These are phyloP conservation scores for Euthynnus affinis DNA, from an alignment of 2,797 vertebrate species.

Conservation along the genomic window DNA sequence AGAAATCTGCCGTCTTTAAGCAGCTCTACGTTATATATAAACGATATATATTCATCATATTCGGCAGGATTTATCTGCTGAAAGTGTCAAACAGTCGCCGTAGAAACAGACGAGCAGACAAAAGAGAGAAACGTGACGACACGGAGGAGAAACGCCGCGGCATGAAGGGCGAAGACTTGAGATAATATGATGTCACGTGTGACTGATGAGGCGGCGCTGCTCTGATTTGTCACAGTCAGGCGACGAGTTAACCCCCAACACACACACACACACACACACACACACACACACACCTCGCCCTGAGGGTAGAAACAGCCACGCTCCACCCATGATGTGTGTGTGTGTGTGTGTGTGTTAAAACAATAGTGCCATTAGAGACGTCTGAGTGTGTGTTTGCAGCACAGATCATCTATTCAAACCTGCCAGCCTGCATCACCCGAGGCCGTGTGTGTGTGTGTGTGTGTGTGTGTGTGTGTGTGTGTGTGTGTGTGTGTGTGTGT, in stretches of 20 bases:
- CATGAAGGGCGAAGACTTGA: slow-evolving; percentile 35
- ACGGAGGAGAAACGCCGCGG: background rate
- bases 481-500: slow-evolving; percentile 13
- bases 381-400: background rate
- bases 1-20: too few relatives aligned
- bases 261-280: slow-evolving; percentile 39
- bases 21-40: too few relatives aligned
- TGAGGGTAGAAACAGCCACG: slow-evolving; percentile 29
- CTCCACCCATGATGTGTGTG: slow-evolving; percentile 27
- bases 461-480: slow-evolving; percentile 6
- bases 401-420: slow-evolving; percentile 32
- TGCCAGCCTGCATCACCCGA: background rate
- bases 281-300: slow-evolving; percentile 14
- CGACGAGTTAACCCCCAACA: slow-evolving; percentile 36
- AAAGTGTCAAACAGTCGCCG: too few relatives aligned
- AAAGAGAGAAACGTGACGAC: too few relatives aligned
- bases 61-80: too few relatives aligned
- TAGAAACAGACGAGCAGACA: too few relatives aligned
- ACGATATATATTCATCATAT: too few relatives aligned
- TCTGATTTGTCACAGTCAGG: slow-evolving; percentile 65
- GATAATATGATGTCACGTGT: slow-evolving; percentile 46
- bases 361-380: slow-evolving; percentile 28
- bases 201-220: slow-evolving; percentile 56
- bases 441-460: slow-evolving; percentile 3
- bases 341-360: slow-evolving; percentile 33